Evolutionary conservation across 2,888 invertebrate species (phyloP).

Genomic region (Papilio elwesi): DNA sequence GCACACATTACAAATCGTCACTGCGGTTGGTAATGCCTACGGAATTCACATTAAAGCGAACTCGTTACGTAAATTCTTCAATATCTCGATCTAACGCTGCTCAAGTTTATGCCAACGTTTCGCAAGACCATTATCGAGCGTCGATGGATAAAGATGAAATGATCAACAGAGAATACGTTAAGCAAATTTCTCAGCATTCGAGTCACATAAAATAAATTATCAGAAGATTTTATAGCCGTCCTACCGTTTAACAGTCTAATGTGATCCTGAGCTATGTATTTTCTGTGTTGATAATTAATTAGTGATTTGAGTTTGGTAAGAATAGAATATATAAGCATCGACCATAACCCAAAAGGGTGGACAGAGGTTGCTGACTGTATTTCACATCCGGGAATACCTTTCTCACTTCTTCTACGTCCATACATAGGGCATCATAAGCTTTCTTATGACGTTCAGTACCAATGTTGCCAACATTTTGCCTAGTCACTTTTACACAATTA

Average conservation of each 20-base stretch:
- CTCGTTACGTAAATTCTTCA: conserved; percentile 19
- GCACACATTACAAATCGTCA: conserved; percentile 13
- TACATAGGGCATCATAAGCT: too few species aligned
- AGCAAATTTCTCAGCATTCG: conserved; percentile 19
- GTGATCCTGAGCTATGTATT: neutral
- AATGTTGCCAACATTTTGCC: too few species aligned
- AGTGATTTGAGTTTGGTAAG: neutral
- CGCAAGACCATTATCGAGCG: conserved; percentile 1
- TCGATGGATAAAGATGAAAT: conserved; percentile 23
- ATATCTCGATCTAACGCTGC: conserved; percentile 21
- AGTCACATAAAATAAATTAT: conserved; percentile 14
- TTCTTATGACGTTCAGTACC: too few species aligned
- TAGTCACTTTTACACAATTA: too few species aligned
- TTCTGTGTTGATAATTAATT: neutral
- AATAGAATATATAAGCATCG: neutral
- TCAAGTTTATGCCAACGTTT: conserved; percentile 29
- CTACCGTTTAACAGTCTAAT: conserved; percentile 19
- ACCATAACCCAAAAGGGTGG: too few species aligned
- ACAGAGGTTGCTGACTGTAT: too few species aligned
- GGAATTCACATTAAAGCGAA: conserved; percentile 35
- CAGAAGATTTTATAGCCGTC: conserved; percentile 11
- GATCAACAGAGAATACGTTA: conserved; percentile 8
- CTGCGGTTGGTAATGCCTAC: conserved; percentile 20
- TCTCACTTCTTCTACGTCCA: too few species aligned
- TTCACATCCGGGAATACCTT: too few species aligned